Conservation (phyloP, 2,888 invertebrate genomes). For the Stenodera caucasica region DNA sequence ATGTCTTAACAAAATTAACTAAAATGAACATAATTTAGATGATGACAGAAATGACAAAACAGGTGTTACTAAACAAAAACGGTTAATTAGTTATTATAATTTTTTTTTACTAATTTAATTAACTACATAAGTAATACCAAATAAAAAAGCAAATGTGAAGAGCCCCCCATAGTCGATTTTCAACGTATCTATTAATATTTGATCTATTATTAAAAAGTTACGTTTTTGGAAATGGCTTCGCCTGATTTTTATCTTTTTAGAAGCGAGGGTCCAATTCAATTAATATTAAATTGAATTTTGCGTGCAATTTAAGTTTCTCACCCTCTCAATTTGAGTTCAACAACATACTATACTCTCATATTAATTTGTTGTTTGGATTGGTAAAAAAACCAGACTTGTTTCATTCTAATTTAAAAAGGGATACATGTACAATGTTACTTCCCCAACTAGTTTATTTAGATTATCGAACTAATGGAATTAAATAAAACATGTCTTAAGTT, state of each 20-base stretch:
- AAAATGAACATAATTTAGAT: background rate
- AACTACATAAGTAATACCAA: no score
- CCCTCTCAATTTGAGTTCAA: background rate
- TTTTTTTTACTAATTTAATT: no score
- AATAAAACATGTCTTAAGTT: background rate
- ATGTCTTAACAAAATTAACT: background rate
- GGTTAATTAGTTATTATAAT: no score
- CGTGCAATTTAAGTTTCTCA: background rate
- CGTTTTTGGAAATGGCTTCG: no score
- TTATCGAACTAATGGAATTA: constrained; percentile 6
- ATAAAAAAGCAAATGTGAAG: no score
- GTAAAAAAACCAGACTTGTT: constrained; percentile 3
- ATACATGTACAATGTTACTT: constrained; percentile 5
- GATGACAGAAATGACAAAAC: no score
- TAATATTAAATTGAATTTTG: background rate
- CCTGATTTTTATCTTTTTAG: no score
- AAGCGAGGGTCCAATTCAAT: no score
- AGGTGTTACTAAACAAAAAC: no score
- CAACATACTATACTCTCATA: background rate
- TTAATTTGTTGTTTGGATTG: background rate
- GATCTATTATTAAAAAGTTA: no score
- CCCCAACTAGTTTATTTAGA: constrained; percentile 1
- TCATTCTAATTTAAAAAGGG: constrained; percentile 2
- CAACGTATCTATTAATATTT: no score
- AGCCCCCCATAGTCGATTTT: no score